phyloP scores from a whole-genome alignment of 2,888 invertebrate genomes.

The Liodrosophila aerea region DNA sequence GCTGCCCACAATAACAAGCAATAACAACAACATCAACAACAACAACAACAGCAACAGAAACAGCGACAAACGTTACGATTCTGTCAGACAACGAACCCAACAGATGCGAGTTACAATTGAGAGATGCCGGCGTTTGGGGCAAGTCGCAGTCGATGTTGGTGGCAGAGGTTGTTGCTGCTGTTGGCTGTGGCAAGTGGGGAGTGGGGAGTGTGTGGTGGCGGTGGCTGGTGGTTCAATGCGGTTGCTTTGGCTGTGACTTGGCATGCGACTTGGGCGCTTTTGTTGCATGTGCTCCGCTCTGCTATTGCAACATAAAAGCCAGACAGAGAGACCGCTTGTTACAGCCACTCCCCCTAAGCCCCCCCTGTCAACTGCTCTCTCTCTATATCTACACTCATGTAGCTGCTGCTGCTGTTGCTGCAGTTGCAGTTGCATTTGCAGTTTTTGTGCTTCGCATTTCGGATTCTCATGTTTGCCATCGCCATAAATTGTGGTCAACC shows the following conservation, averaged over 20 bases:
- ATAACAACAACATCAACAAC: conserved; percentile 6
- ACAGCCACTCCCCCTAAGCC: conserved; percentile 32
- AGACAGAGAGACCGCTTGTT: conserved; percentile 48
- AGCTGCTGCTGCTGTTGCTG: conserved; percentile 28
- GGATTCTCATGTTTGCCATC: conserved; percentile 72
- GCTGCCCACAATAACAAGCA: conserved; percentile 46
- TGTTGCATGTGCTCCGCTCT: conserved; percentile 55
- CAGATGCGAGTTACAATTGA: conserved; percentile 55
- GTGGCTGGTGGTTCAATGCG: conserved; percentile 24
- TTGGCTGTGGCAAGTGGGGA: conserved; percentile 16
- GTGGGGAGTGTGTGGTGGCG: conserved; percentile 6
- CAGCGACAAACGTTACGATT: conserved; percentile 63
- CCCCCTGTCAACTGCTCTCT: conserved; percentile 9
- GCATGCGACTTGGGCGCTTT: conserved; percentile 57
- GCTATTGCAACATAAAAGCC: conserved; percentile 64
- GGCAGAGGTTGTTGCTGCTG: conserved; percentile 19
- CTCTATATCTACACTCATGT: conserved; percentile 21
- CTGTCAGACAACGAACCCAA: conserved; percentile 62
- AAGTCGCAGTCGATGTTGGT: conserved; percentile 17
- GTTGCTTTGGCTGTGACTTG: conserved; percentile 34
- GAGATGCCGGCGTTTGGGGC: conserved; percentile 38
- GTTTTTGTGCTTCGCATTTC: conserved; percentile 59
- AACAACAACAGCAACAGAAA: conserved; percentile 11
- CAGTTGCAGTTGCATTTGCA: conserved; percentile 56
- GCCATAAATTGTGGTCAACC: conserved; percentile 77